Conservation (phyloP, 2,797 vertebrate genomes). For the Hapalemur alaotrensis region DNA sequence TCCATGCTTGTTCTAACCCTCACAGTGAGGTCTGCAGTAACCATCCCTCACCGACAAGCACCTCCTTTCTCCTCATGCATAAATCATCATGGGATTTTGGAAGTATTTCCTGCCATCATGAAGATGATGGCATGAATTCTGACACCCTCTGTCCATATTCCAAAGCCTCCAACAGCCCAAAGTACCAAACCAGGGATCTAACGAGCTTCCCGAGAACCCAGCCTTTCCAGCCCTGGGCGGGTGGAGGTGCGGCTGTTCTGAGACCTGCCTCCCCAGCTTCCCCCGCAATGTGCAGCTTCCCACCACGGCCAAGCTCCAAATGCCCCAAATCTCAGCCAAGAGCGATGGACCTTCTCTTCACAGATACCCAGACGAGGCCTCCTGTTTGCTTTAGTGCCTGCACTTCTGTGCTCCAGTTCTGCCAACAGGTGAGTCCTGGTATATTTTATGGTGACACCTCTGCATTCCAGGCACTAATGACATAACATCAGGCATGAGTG, state of each 20-base stretch:
- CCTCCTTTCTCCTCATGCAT: neutral
- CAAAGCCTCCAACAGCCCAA: neutral
- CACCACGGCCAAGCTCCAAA: neutral
- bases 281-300: accelerated
- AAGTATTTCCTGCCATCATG: neutral
- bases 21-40: accelerated
- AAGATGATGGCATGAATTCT: neutral
- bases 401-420: neutral
- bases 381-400: neutral
- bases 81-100: neutral
- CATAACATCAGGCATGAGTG: accelerated
- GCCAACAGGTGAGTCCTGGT: neutral
- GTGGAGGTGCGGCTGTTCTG: neutral
- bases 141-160: neutral
- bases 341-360: neutral
- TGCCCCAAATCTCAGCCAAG: neutral
- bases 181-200: neutral
- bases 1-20: accelerated
- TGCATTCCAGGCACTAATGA: neutral
- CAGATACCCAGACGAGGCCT: neutral
- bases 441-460: neutral
- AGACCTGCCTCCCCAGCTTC: neutral
- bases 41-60: neutral
- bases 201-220: neutral
- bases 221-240: neutral